Base-by-base conservation (phyloP, 2,888 invertebrate species). In the Xestia c-nigrum region DNA sequence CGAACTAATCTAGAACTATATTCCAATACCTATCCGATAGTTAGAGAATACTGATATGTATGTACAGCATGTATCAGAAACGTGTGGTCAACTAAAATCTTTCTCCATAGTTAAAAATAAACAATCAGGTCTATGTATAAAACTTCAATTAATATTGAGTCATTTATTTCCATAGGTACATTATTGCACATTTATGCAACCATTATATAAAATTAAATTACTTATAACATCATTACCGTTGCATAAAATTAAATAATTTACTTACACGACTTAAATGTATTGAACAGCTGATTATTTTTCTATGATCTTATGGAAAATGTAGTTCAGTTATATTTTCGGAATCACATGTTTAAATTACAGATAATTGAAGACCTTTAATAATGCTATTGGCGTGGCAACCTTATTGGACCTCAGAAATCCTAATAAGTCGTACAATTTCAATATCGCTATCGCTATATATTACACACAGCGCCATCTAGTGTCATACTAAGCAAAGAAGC, bases 1-100 rank as follows among this genome's bases (percentile, higher is more conserved):
- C 70, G 63, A 84, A 86, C 86, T 84, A 84, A 78, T 83, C 83
- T 78, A 80, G 81, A 86, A 86, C 80, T 83, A 74, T 68, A 72
- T 82, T 84, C 78, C 75, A 84, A 78, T 70, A 81, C 71, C 75
- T 73, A 83, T 59, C 38, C 68, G 47, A 85, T 78, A 81, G 84
- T 79, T 52, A 79, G 68, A 70, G 75, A 79, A 78, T 74, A 80
- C 70, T 21, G 24, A 24, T 59, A 21, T 57, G 65, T 59, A 21
- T 57, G 65, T 43, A 67, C 61, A 61, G 61, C 61, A 61, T 61
- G 61, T 61, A 19, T 61, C 9, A 4, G 1, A 19, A 61, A 38
- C 4, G 9, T 38, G 12, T 61, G 9, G 5, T 61, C 19, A 38
- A 24, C 57, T 57, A 57, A 24, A 57, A 38, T 38, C 9, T 38